Conservation (phyloP, 1,140 invertebrate species). For the Coelopa frigida region DNA sequence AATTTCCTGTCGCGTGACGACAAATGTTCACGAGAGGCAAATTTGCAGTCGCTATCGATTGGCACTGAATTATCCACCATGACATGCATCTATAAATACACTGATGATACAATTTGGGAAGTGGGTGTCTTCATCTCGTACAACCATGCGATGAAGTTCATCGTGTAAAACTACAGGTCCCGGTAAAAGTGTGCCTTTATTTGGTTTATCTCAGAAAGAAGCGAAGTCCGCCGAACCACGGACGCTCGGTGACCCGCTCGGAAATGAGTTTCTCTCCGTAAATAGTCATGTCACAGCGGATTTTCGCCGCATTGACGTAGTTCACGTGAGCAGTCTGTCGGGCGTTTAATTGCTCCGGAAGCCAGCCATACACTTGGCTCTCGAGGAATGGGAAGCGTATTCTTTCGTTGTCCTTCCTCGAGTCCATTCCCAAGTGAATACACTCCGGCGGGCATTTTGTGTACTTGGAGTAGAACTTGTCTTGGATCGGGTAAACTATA, state of each 20-base stretch:
- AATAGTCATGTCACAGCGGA: slow-evolving; percentile 32
- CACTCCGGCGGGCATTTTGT: slow-evolving; percentile 19
- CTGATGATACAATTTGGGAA: no score
- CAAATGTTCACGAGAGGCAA: no score
- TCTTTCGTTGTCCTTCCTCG: no score
- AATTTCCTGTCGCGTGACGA: no score
- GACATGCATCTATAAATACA: no score
- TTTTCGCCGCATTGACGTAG: slow-evolving; percentile 32
- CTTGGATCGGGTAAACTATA: slow-evolving; percentile 28
- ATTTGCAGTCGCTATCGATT: no score
- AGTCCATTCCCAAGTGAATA: no score
- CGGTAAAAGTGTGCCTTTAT: no score
- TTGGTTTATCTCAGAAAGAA: slow-evolving; percentile 33
- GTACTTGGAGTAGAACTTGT: slow-evolving; percentile 31
- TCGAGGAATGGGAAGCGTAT: slow-evolving; percentile 22
- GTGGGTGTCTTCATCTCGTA: no score
- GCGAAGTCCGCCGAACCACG: slow-evolving; percentile 30
- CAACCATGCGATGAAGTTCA: no score
- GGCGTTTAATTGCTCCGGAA: slow-evolving; percentile 17
- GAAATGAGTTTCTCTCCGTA: slow-evolving; percentile 30
- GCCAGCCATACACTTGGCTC: slow-evolving; percentile 35
- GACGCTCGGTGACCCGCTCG: slow-evolving; percentile 32
- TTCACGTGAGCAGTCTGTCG: slow-evolving; percentile 19
- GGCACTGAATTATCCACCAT: no score
- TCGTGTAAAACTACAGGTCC: no score